Evolutionary conservation across 2,113 vertebrate genomes (phyloP).

Genomic region (Halichoerus grypus): DNA sequence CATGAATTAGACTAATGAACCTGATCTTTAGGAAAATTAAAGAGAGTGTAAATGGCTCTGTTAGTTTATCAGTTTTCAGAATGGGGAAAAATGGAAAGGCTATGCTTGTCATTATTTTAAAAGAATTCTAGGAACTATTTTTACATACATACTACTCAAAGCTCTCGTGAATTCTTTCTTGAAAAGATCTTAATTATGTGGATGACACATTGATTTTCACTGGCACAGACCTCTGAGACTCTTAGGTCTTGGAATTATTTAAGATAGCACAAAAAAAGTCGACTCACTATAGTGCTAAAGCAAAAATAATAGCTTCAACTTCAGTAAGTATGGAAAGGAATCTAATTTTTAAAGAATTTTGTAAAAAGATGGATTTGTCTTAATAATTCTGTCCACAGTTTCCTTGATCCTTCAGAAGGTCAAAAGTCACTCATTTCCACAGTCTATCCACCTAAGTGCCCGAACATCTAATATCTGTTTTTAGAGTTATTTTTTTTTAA

Average conservation of each 20-base stretch:
- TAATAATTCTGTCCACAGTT: neutral
- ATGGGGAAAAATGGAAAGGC: conserved; percentile 20
- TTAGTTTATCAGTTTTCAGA: conserved; percentile 43
- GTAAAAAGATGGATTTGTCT: neutral
- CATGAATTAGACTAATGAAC: conserved; percentile 55
- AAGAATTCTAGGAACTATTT: conserved; percentile 3
- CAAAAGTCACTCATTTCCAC: neutral
- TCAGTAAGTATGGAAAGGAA: neutral
- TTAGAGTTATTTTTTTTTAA: neutral
- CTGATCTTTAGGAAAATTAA: conserved; percentile 55
- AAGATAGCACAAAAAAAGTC: neutral
- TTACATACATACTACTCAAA: neutral
- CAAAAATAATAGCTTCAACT: neutral
- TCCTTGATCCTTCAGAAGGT: neutral
- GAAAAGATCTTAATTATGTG: conserved; percentile 41
- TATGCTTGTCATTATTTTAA: neutral
- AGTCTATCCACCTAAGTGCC: neutral
- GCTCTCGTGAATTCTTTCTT: conserved; percentile 17
- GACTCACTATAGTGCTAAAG: neutral
- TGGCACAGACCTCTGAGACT: neutral
- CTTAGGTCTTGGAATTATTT: neutral
- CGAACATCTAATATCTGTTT: neutral
- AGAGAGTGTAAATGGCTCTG: neutral
- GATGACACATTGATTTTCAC: neutral
- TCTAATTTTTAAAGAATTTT: neutral